These are phyloP conservation scores for Danaus chrysippus DNA, from an alignment of 2,888 invertebrate genomes.

Conservation along the genomic window DNA sequence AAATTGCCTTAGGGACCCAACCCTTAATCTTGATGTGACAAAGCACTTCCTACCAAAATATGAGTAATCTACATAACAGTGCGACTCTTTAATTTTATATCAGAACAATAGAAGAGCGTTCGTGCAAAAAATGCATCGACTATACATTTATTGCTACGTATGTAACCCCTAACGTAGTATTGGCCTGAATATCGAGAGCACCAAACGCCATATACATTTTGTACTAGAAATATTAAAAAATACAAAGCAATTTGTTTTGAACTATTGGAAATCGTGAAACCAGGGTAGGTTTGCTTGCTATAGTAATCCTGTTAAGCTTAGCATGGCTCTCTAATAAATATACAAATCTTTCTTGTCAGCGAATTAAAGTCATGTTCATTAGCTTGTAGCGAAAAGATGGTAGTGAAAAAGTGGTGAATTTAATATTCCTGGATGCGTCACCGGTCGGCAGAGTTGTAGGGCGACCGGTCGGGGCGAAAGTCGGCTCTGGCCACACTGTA, in stretches of 20 bases:
- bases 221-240: slow-evolving; percentile 3
- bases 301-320: no score
- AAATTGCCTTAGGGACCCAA: slow-evolving; percentile 5
- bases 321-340: not conserved
- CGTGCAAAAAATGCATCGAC: slow-evolving; percentile 46
- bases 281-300: no score
- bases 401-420: slow-evolving; percentile 57
- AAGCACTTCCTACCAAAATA: slow-evolving; percentile 37
- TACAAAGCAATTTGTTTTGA: no score
- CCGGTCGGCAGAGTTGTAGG: slow-evolving; percentile 68
- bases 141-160: slow-evolving; percentile 42
- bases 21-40: slow-evolving; percentile 44
- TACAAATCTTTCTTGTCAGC: not conserved
- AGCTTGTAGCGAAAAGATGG: slow-evolving; percentile 18
- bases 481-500: slow-evolving; percentile 68
- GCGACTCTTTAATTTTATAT: slow-evolving; percentile 39
- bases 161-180: slow-evolving; percentile 42
- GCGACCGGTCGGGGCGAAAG: slow-evolving; percentile 79
- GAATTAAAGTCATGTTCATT: not conserved
- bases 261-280: no score
- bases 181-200: slow-evolving; percentile 33
- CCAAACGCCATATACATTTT: slow-evolving; percentile 11
- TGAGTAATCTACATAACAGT: slow-evolving; percentile 41
- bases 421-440: slow-evolving; percentile 74
- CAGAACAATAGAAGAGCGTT: slow-evolving; percentile 41